Evolutionary conservation across 2,888 invertebrate species (phyloP).

Genomic region (Tortricodes alternella): DNA sequence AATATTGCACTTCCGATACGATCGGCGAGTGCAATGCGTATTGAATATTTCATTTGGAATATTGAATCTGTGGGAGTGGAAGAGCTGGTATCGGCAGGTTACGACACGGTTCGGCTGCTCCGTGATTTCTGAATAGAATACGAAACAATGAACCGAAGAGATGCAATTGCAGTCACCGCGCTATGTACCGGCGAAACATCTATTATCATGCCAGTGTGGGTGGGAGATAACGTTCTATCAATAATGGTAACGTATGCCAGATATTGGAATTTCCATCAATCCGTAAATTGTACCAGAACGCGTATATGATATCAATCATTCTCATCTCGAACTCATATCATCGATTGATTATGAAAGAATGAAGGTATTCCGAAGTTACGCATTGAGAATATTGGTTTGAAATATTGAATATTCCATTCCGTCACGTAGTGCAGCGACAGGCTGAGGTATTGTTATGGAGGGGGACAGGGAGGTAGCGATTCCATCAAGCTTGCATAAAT

Average conservation of each 20-base stretch:
- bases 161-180: conserved; percentile 8
- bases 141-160: conserved; percentile 32
- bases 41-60: conserved; percentile 69
- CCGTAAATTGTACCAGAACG: background rate
- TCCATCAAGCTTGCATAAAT: conserved; percentile 80
- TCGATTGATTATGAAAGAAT: conserved; percentile 25
- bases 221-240: background rate
- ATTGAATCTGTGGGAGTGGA: conserved; percentile 52
- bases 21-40: conserved; percentile 55
- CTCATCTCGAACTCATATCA: conserved; percentile 5
- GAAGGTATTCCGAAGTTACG: conserved; percentile 21
- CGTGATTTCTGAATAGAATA: conserved; percentile 32
- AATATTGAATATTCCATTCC: conserved; percentile 44
- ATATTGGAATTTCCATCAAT: conserved; percentile 7
- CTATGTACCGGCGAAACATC: background rate
- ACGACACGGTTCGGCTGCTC: conserved; percentile 35
- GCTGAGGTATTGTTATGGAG: conserved; percentile 58
- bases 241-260: background rate
- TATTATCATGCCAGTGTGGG: background rate
- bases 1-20: conserved; percentile 53
- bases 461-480: conserved; percentile 50
- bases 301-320: conserved; percentile 10
- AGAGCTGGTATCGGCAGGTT: conserved; percentile 22
- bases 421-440: conserved; percentile 42
- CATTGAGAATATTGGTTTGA: conserved; percentile 27